These are phyloP conservation scores for Sisor rabdophorus DNA, from an alignment of 2,113 vertebrate species.

Conservation along the genomic window DNA sequence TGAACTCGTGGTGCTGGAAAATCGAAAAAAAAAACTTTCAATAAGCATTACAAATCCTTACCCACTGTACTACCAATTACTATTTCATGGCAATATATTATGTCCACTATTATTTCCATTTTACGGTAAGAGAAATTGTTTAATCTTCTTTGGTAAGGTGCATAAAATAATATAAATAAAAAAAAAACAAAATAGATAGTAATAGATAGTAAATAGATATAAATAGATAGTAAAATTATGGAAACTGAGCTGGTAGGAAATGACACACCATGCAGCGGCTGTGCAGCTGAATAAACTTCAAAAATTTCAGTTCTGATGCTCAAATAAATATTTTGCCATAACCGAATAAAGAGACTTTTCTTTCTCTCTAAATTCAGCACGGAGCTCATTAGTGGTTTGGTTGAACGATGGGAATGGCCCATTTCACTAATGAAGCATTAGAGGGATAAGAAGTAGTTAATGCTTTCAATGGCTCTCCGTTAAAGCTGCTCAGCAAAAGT, in stretches of 20 bases:
- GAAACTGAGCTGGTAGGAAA: slow-evolving; percentile 15
- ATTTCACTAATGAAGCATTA: slow-evolving; percentile 57
- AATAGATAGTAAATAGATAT: no score
- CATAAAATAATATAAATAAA: background rate
- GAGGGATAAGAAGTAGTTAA: slow-evolving; percentile 51
- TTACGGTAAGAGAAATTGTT: no score
- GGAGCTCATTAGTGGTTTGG: slow-evolving; percentile 54
- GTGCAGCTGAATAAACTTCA: slow-evolving; percentile 52
- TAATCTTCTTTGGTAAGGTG: slow-evolving; percentile 2
- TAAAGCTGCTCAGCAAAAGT: slow-evolving; percentile 46
- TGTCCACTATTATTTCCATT: no score
- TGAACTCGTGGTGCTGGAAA: no score
- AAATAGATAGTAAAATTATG: slow-evolving; percentile 7
- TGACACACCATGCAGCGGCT: slow-evolving; percentile 1
- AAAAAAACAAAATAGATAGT: slow-evolving; percentile 15
- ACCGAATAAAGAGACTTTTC: slow-evolving; percentile 40
- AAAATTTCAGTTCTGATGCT: slow-evolving; percentile 38
- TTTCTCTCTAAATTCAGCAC: slow-evolving; percentile 47
- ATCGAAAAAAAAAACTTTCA: no score
- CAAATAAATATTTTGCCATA: slow-evolving; percentile 55
- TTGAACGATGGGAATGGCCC: slow-evolving; percentile 48
- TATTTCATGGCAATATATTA: no score
- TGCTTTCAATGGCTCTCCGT: slow-evolving; percentile 55
- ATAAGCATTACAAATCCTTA: no score
- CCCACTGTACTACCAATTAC: no score